Percentiles rank a stretch among this genome's conserved stretches.
These are phyloP conservation scores for Drosophila atripex DNA, from an alignment of 2,888 invertebrate genomes.

Conservation along the genomic window DNA sequence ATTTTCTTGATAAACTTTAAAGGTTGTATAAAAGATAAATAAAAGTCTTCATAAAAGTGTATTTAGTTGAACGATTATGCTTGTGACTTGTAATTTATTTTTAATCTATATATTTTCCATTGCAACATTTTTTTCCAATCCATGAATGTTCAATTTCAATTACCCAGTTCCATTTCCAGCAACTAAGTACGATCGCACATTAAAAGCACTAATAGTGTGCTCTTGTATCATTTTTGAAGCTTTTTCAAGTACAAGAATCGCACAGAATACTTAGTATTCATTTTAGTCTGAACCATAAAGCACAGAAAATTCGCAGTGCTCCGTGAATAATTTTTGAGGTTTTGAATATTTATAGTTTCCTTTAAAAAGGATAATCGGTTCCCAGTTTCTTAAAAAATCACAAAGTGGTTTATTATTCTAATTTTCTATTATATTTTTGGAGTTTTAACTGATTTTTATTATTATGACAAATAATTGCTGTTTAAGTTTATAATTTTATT, in stretches of 20 bases:
- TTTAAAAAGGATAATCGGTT: not conserved
- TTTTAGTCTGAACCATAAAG: slow-evolving; percentile 63
- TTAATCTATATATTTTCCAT: slow-evolving; percentile 1
- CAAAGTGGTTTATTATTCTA: no score
- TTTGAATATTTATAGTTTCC: not conserved
- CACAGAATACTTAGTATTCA: slow-evolving; percentile 66
- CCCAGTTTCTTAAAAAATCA: no score
- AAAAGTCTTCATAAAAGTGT: not conserved
- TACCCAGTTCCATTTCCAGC: slow-evolving; percentile 15
- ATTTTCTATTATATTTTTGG: no score
- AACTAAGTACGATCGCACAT: slow-evolving; percentile 19
- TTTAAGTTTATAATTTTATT: no score
- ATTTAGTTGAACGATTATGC: not conserved
- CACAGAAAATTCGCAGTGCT: slow-evolving; percentile 44
- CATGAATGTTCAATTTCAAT: slow-evolving; percentile 18
- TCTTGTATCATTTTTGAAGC: slow-evolving; percentile 44
- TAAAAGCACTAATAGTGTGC: slow-evolving; percentile 31
- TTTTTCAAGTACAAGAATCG: slow-evolving; percentile 71
- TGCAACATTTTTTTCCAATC: slow-evolving; percentile 6
- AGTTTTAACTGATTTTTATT: no score
- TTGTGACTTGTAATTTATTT: not conserved
- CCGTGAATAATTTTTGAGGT: slow-evolving; percentile 10
- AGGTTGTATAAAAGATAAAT: not conserved
- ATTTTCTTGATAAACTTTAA: no score
- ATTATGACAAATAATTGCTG: no score